Conservation (phyloP, 2,113 vertebrate species). For the Cardinalis cardinalis region DNA sequence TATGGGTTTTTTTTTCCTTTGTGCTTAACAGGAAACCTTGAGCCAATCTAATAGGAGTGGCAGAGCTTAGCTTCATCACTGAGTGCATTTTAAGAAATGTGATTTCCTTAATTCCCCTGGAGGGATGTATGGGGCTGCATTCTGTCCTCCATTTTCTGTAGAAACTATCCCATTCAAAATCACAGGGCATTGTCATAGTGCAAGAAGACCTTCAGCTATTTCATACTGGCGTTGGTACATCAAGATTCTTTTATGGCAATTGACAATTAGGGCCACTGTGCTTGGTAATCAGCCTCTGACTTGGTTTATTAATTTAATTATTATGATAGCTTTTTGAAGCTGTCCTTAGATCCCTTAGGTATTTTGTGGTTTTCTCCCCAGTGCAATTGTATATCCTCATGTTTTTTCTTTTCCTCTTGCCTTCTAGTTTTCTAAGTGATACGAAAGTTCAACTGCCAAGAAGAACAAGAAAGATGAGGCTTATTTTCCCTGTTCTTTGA, state of each 20-base stretch:
- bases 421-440: not conserved
- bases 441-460: not conserved
- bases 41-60: not conserved
- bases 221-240: not conserved
- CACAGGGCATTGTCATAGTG: not conserved
- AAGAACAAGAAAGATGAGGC: conserved; percentile 19
- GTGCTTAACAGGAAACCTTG: not conserved
- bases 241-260: not conserved
- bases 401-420: not conserved
- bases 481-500: conserved; percentile 6
- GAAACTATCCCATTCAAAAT: not conserved
- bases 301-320: conserved; percentile 9
- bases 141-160: not conserved
- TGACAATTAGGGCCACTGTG: not conserved
- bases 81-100: not conserved
- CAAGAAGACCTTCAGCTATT: not conserved
- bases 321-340: not conserved
- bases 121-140: not conserved
- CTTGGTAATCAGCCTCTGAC: not conserved
- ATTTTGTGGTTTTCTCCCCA: not conserved
- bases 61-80: not conserved
- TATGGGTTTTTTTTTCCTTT: not conserved
- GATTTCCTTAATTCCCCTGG: not conserved
- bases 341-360: not conserved
- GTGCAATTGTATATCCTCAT: not conserved